Evolutionary conservation across 92 coral and sea anemone species (phyloP).

Genomic region (Meandrina meandrites): DNA sequence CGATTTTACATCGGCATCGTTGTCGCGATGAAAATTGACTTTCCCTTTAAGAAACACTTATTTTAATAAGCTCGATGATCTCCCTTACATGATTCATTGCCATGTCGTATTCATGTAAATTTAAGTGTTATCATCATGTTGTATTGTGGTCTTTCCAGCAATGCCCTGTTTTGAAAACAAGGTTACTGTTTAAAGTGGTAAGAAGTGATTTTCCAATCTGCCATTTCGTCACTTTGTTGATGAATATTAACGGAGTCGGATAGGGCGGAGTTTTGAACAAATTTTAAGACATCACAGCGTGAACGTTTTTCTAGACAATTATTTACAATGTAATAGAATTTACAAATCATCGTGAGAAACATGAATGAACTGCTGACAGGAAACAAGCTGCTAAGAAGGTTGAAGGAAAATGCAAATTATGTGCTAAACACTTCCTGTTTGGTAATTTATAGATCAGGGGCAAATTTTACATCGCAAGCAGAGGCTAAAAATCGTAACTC

Average conservation of each 20-base stretch:
- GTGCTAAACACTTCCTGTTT: neutral
- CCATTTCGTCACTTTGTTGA: neutral
- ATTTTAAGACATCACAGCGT: neutral
- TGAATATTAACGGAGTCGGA: neutral
- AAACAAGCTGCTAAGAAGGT: constrained; percentile 4
- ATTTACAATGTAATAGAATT: neutral
- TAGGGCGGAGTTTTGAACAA: neutral
- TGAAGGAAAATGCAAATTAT: neutral
- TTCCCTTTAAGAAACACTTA: no score
- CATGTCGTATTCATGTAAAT: no score
- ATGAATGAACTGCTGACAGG: constrained; percentile 22
- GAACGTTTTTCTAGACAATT: neutral
- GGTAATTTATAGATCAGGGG: neutral
- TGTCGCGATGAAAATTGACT: no score
- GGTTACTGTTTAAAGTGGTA: no score
- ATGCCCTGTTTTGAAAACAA: no score
- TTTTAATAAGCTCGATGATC: no score
- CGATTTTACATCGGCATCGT: no score
- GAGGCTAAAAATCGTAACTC: no score
- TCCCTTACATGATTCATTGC: no score
- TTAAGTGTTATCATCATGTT: no score
- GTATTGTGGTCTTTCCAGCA: no score
- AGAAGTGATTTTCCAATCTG: no score
- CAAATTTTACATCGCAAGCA: neutral
- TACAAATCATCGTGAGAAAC: neutral